These are phyloP conservation scores for Poeciliopsis turrubarensis DNA, from an alignment of 2,113 vertebrate genomes.

Conservation along the genomic window DNA sequence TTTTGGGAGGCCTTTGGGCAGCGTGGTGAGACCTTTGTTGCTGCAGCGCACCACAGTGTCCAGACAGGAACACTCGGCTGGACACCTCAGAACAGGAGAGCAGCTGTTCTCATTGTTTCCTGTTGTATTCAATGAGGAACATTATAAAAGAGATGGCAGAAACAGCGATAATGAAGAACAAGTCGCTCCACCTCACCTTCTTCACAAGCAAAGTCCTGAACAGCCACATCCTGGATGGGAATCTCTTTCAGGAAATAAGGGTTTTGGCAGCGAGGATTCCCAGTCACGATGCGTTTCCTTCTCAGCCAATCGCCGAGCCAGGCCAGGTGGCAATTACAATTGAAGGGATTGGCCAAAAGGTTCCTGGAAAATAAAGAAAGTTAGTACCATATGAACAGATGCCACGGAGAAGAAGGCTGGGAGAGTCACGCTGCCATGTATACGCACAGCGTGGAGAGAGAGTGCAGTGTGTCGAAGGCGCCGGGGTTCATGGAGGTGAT, in stretches of 20 bases:
- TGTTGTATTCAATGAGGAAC: constrained; percentile 45
- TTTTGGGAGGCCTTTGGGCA: constrained; percentile 94
- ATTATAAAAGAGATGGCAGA: not conserved
- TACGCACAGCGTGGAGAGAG: constrained; percentile 94
- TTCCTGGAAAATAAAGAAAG: constrained; percentile 79
- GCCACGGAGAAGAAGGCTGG: not conserved
- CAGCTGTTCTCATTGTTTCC: constrained; percentile 97
- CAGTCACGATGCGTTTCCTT: constrained; percentile 95
- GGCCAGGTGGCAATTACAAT: constrained; percentile 95
- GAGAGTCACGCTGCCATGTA: not conserved
- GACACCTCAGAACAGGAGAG: constrained; percentile 91
- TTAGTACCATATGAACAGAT: not conserved
- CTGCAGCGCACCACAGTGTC: constrained; percentile 98
- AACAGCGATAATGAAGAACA: not conserved
- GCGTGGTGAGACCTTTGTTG: constrained; percentile 91
- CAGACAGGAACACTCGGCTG: constrained; percentile 93
- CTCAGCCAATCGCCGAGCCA: constrained; percentile 98
- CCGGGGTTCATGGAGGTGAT: constrained; percentile 93
- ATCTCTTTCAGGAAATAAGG: constrained; percentile 99
- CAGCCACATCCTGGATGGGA: constrained; percentile 96
- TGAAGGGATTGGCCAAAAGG: constrained; percentile 98
- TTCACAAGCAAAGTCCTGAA: constrained; percentile 97
- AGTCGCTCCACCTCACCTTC: constrained; percentile 80
- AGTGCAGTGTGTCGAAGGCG: constrained; percentile 95
- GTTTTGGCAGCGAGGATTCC: constrained; percentile 96